These are phyloP conservation scores for Mormyrus proboscirostris DNA, from an alignment of 2,797 vertebrate genomes.

Conservation along the genomic window DNA sequence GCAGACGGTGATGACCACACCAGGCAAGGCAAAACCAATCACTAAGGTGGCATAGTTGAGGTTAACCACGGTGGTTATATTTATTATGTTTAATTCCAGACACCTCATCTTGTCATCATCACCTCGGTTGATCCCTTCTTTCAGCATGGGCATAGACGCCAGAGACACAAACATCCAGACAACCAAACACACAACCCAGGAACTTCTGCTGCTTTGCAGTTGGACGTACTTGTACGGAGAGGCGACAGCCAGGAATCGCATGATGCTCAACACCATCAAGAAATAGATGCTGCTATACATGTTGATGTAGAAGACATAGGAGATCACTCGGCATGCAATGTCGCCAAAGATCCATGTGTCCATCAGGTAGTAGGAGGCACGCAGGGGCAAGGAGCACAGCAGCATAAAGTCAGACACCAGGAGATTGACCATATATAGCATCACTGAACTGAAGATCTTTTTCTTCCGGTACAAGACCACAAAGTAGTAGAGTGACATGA, in stretches of 20 bases:
- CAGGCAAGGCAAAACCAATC: constrained; percentile 57
- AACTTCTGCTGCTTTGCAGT: constrained; percentile 35
- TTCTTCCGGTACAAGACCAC: constrained; percentile 44
- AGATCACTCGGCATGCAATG: constrained; percentile 53
- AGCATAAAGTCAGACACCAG: constrained; percentile 65
- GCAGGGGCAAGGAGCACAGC: constrained; percentile 59
- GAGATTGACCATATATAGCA: constrained; percentile 65
- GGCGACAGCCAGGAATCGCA: constrained; percentile 57
- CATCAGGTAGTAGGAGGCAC: constrained; percentile 57
- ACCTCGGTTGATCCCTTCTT: constrained; percentile 12
- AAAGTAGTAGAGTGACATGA: constrained; percentile 61
- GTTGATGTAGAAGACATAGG: constrained; percentile 63
- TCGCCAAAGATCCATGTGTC: constrained; percentile 59
- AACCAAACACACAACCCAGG: constrained; percentile 42
- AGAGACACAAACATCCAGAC: constrained; percentile 56
- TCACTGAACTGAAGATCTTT: constrained; percentile 41
- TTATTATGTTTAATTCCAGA: constrained; percentile 48
- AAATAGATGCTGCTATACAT: constrained; percentile 73
- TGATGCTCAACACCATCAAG: constrained; percentile 55
- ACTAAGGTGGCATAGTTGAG: constrained; percentile 51
- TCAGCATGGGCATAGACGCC: constrained; percentile 40
- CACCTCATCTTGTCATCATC: constrained; percentile 29
- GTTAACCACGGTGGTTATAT: constrained; percentile 26
- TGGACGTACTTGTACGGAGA: constrained; percentile 47
- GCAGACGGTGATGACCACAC: constrained; percentile 54